phyloP scores from a whole-genome alignment of 2,888 invertebrate species.

The Pharmacophagus antenor region DNA sequence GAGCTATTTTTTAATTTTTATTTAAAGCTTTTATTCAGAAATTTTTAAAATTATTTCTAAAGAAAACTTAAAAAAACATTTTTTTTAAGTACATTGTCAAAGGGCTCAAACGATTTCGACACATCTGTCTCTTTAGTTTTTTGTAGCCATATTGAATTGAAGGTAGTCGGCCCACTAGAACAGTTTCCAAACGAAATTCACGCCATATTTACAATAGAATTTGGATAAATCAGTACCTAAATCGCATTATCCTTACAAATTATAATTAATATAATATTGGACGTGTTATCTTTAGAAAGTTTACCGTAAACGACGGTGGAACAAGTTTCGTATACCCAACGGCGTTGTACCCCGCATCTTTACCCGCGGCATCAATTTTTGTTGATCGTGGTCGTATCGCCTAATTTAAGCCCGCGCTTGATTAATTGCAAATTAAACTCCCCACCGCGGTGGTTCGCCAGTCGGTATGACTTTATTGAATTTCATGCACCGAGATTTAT shows the following conservation, averaged over 20 bases:
- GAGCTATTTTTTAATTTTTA: too few relatives aligned
- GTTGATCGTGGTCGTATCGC: slow-evolving; percentile 61
- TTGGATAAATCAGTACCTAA: too few relatives aligned
- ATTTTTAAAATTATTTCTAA: too few relatives aligned
- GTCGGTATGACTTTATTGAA: slow-evolving; percentile 78
- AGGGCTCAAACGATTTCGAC: too few relatives aligned
- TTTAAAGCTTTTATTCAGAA: too few relatives aligned
- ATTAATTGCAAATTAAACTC: slow-evolving; percentile 80
- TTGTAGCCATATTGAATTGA: too few relatives aligned
- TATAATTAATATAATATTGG: slow-evolving; percentile 7
- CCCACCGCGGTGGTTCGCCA: slow-evolving; percentile 63
- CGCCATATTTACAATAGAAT: too few relatives aligned
- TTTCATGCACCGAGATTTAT: slow-evolving; percentile 75
- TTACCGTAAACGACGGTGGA: slow-evolving; percentile 17
- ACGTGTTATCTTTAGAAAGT: slow-evolving; percentile 28
- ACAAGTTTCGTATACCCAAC: slow-evolving; percentile 20
- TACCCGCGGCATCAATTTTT: slow-evolving; percentile 52
- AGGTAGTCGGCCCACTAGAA: too few relatives aligned
- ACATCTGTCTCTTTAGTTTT: too few relatives aligned
- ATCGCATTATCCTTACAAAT: slow-evolving; percentile 4
- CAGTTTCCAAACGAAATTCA: background rate
- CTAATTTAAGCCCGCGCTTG: slow-evolving; percentile 69
- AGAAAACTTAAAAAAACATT: too few relatives aligned
- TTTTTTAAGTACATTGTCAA: too few relatives aligned
- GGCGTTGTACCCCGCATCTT: slow-evolving; percentile 35